Conservation (phyloP, 2,113 vertebrate species). For the Podiceps cristatus region DNA sequence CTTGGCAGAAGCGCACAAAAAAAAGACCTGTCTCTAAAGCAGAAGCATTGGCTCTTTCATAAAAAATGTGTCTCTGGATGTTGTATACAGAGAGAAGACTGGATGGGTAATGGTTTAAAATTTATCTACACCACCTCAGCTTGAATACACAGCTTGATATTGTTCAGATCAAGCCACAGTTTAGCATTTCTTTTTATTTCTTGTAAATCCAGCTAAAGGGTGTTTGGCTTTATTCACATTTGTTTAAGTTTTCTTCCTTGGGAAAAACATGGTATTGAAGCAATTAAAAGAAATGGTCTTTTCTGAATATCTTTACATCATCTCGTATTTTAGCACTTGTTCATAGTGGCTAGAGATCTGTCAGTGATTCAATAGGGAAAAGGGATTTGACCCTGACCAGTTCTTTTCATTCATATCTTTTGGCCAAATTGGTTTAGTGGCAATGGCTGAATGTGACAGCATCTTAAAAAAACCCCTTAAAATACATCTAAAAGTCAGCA, state of each 20-base stretch:
- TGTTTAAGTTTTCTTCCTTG: background rate
- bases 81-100: background rate
- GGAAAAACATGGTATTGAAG: background rate
- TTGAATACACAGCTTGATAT: background rate
- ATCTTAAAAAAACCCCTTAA: background rate
- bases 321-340: background rate
- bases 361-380: background rate
- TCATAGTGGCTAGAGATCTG: background rate
- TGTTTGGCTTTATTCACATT: background rate
- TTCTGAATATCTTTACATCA: background rate
- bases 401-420: background rate
- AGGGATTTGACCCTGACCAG: background rate
- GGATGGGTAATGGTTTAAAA: background rate
- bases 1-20: background rate
- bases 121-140: background rate
- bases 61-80: background rate
- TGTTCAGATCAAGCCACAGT: background rate
- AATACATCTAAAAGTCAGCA: background rate
- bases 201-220: background rate
- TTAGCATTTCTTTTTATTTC: background rate
- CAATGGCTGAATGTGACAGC: background rate
- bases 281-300: background rate
- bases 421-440: background rate
- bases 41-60: background rate
- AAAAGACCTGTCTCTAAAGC: background rate